These are phyloP conservation scores for Tinea semifulvella DNA, from an alignment of 2,888 invertebrate species.

Conservation along the genomic window DNA sequence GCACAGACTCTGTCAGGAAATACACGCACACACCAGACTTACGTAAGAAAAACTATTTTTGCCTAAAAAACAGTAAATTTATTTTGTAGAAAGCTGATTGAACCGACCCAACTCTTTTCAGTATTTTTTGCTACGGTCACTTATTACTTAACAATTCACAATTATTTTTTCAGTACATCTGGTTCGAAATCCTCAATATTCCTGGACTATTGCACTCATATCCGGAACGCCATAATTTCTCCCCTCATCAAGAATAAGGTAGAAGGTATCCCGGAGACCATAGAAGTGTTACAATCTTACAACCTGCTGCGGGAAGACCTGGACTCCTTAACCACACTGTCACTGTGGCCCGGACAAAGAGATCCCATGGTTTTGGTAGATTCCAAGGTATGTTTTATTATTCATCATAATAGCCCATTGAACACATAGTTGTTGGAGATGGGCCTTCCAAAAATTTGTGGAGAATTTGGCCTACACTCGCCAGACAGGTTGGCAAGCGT, in stretches of 20 bases:
- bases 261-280: conserved; percentile 76
- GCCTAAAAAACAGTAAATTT: too few relatives aligned
- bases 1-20: conserved; percentile 81
- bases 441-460: too few relatives aligned
- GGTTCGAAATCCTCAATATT: conserved; percentile 84
- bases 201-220: conserved; percentile 85
- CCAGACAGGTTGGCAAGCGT: too few relatives aligned
- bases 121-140: too few relatives aligned
- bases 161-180: conserved; percentile 70
- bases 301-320: conserved; percentile 90
- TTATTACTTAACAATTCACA: too few relatives aligned
- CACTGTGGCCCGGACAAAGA: conserved; percentile 81
- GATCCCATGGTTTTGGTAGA: conserved; percentile 82
- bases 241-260: conserved; percentile 77
- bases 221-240: conserved; percentile 77
- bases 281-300: conserved; percentile 84
- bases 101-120: too few relatives aligned
- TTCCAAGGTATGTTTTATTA: conserved; percentile 64
- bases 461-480: too few relatives aligned
- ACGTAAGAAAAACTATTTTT: too few relatives aligned
- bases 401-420: too few relatives aligned
- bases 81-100: too few relatives aligned
- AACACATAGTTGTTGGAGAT: too few relatives aligned
- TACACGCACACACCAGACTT: conserved; percentile 85
- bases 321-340: conserved; percentile 86